These are phyloP conservation scores for Seriola aureovittata DNA, from an alignment of 2,113 vertebrate species.

Conservation along the genomic window DNA sequence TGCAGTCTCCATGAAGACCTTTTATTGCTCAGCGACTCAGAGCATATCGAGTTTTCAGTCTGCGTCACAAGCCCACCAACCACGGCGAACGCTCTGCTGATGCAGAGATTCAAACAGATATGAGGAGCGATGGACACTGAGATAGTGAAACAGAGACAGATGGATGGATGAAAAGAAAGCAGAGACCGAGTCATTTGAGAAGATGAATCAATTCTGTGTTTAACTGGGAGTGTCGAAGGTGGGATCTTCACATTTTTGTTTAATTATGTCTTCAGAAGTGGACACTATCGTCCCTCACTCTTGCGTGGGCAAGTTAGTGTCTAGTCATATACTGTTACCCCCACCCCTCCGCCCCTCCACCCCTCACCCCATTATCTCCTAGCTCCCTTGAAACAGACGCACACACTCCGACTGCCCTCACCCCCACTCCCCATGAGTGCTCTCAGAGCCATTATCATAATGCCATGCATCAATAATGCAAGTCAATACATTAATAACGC, in stretches of 20 bases:
- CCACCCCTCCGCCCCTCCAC: slow-evolving; percentile 10
- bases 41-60: slow-evolving; percentile 58
- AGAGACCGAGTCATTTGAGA: slow-evolving; percentile 50
- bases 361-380: slow-evolving; percentile 44
- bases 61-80: slow-evolving; percentile 60
- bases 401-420: slow-evolving; percentile 44
- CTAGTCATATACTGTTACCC: slow-evolving; percentile 29
- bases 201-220: slow-evolving; percentile 23
- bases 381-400: slow-evolving; percentile 49
- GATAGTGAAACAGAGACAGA: slow-evolving; percentile 8
- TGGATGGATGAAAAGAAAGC: slow-evolving; percentile 22
- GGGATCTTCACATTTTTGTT: slow-evolving; percentile 55
- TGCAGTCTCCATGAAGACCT: slow-evolving; percentile 9
- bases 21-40: slow-evolving; percentile 35
- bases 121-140: slow-evolving; percentile 41
- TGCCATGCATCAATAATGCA: slow-evolving; percentile 88
- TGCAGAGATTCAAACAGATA: slow-evolving; percentile 65
- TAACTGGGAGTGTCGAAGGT: slow-evolving; percentile 38
- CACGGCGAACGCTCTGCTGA: slow-evolving; percentile 41
- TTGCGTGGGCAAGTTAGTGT: slow-evolving; percentile 17
- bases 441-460: slow-evolving; percentile 86
- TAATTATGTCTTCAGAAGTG: slow-evolving; percentile 51
- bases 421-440: slow-evolving; percentile 63
- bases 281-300: neutral
- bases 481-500: slow-evolving; percentile 85